Conservation (phyloP, 2,797 vertebrate species). For the Rhinella marina region DNA sequence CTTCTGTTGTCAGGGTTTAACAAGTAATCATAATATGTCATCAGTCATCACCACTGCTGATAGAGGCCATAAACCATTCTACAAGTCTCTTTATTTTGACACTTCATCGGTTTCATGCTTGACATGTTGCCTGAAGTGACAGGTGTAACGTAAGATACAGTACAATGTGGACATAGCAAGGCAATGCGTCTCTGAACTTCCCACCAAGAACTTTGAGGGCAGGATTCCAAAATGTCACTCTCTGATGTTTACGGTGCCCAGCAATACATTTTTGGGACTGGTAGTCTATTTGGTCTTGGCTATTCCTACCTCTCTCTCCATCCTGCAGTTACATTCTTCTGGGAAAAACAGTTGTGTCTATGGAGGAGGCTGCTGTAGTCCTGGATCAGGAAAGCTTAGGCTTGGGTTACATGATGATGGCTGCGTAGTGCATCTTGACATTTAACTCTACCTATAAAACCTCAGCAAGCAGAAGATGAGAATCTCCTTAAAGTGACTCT, state of each 20-base stretch:
- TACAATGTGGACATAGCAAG: constrained; percentile 4
- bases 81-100: constrained; percentile 38
- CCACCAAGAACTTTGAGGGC: constrained; percentile 5
- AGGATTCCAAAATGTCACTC: constrained; percentile 20
- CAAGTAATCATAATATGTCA: constrained; percentile 29
- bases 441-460: background rate
- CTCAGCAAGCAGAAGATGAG: background rate
- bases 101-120: constrained; percentile 24
- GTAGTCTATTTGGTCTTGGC: background rate
- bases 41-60: constrained; percentile 16
- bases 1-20: constrained; percentile 1
- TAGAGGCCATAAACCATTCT: constrained; percentile 23
- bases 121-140: constrained; percentile 12
- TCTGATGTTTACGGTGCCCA: background rate
- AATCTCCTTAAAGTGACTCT: background rate
- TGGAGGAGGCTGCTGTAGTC: background rate
- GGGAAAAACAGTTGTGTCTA: background rate
- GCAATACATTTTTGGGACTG: background rate
- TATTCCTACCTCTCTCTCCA: background rate
- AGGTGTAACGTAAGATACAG: background rate
- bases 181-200: constrained; percentile 34
- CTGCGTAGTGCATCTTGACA: background rate
- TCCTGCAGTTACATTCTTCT: background rate
- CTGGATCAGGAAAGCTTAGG: background rate
- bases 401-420: background rate